Evolutionary conservation across 2,797 vertebrate species (phyloP).

Genomic region (Parauchenoglanis punctatus): DNA sequence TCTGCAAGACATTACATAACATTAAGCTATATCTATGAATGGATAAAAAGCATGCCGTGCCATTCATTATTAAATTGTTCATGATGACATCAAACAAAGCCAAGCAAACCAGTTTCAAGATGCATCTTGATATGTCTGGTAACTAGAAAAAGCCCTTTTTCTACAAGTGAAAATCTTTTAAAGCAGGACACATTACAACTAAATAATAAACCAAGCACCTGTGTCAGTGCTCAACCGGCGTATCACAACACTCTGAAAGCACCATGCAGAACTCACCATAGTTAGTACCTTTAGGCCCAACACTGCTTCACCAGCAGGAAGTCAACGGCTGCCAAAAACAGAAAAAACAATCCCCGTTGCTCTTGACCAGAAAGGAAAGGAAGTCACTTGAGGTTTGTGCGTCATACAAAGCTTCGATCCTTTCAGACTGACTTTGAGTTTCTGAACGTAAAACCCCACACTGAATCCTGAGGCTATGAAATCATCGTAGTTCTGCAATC

Average conservation of each 20-base stretch:
- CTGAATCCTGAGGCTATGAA: background rate
- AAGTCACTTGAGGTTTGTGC: background rate
- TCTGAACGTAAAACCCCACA: background rate
- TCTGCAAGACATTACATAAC: background rate
- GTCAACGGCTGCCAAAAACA: background rate
- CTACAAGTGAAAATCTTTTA: background rate
- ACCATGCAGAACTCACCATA: background rate
- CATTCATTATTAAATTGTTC: background rate
- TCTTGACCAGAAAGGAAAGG: background rate
- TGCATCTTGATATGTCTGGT: background rate
- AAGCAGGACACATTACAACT: background rate
- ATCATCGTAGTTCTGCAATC: background rate
- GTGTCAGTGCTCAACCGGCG: background rate
- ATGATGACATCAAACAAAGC: background rate
- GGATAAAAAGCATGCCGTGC: background rate
- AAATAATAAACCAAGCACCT: background rate
- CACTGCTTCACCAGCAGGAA: background rate
- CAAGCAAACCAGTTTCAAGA: background rate
- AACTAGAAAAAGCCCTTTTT: background rate
- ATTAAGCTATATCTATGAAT: background rate
- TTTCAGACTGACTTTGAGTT: background rate
- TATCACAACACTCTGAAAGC: background rate
- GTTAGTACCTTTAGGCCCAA: background rate
- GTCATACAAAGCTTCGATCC: background rate
- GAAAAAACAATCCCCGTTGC: conserved; percentile 15